A percentile compares a stretch with the other conserved stretches of the same genome.
phyloP scores from a whole-genome alignment of 2,888 invertebrate species.

The Tupiocoris notatus region DNA sequence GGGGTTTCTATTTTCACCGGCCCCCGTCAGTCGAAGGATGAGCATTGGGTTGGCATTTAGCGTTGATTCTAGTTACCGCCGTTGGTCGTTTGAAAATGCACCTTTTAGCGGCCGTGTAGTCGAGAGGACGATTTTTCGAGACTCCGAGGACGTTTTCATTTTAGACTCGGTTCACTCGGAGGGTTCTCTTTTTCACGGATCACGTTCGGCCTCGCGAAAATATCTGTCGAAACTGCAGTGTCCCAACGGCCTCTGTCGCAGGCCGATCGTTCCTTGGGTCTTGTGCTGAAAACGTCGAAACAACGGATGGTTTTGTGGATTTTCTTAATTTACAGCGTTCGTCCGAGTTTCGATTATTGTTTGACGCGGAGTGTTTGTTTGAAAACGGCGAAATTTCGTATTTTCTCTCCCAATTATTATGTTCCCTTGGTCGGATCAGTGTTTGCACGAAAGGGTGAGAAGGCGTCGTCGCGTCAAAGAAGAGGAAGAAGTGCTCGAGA shows the following conservation, averaged over 20 bases:
- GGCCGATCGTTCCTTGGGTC: too few relatives aligned
- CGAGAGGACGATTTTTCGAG: neutral
- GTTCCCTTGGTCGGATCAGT: slow-evolving; percentile 49
- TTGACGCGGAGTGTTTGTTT: neutral
- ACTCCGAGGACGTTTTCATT: slow-evolving; percentile 8
- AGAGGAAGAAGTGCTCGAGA: slow-evolving; percentile 48
- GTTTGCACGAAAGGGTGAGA: slow-evolving; percentile 45
- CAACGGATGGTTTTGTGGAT: too few relatives aligned
- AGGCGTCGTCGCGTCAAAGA: slow-evolving; percentile 45
- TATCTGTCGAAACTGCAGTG: neutral
- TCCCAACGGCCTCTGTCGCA: neutral
- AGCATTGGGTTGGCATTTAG: neutral
- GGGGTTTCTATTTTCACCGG: slow-evolving; percentile 29
- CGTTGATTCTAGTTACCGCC: neutral
- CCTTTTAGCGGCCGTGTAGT: neutral
- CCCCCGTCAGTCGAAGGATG: slow-evolving; percentile 19
- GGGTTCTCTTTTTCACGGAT: neutral
- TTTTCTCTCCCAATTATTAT: slow-evolving; percentile 21
- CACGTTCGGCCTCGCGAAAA: neutral
- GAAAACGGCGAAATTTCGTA: neutral
- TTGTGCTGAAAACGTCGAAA: too few relatives aligned
- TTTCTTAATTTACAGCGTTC: too few relatives aligned
- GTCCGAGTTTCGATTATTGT: too few relatives aligned
- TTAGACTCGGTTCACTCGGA: neutral
- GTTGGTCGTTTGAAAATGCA: slow-evolving; percentile 1